A percentile compares a stretch with the other conserved stretches of the same genome.
These are phyloP conservation scores for Dynastes maya DNA, from an alignment of 2,888 invertebrate genomes.

Conservation along the genomic window DNA sequence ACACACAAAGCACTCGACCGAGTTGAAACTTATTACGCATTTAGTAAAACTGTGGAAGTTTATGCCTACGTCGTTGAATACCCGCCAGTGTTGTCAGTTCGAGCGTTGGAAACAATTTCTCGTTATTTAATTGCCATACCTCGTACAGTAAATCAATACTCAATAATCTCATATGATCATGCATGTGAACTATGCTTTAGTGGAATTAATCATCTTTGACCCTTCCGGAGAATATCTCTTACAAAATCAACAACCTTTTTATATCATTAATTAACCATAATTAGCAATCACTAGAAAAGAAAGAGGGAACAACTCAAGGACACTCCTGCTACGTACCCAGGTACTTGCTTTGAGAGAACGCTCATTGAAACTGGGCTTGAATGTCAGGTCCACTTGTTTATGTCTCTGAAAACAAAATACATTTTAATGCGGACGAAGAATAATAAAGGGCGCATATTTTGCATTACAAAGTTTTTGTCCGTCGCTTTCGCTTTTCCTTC, in stretches of 20 bases:
- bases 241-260: constrained; percentile 32
- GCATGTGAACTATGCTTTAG: constrained; percentile 23
- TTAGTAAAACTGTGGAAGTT: too few relatives aligned
- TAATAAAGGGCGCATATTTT: constrained; percentile 32
- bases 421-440: constrained; percentile 36
- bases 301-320: constrained; percentile 26
- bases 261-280: constrained; percentile 35
- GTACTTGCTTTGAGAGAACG: constrained; percentile 40
- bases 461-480: constrained; percentile 36
- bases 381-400: constrained; percentile 30
- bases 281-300: constrained; percentile 21
- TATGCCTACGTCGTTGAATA: too few relatives aligned
- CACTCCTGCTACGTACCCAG: background rate
- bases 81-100: too few relatives aligned
- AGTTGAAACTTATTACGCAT: too few relatives aligned
- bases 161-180: background rate
- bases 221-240: constrained; percentile 6
- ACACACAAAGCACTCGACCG: too few relatives aligned
- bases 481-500: constrained; percentile 14
- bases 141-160: too few relatives aligned
- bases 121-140: too few relatives aligned
- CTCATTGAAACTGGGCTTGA: background rate
- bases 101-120: too few relatives aligned
- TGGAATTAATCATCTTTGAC: constrained; percentile 2
- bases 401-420: constrained; percentile 31